Evolutionary conservation across 1,140 invertebrate genomes (phyloP), one percentile per base, ranked within the genome.

Genomic region (Brachionus paranguensis): DNA sequence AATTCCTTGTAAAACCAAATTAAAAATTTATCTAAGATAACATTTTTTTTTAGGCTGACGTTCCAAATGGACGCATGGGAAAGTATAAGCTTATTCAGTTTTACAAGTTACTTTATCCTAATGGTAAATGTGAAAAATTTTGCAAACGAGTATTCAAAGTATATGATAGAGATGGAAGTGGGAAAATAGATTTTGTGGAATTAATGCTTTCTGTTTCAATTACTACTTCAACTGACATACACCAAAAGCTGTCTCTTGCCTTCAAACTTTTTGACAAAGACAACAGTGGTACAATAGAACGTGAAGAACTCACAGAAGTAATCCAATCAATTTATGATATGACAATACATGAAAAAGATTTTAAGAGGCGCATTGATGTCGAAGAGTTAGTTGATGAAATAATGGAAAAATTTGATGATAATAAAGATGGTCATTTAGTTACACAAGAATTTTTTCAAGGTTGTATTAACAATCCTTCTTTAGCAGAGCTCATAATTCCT

Each of bases 1-100:
- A 88, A 43, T 90, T 90, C 74, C 89, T 89, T 86, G 89, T 89
- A 86, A 88, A 86, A 86, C 27, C 37, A 29, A 33, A 33, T 14
- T 14, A 68, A 70, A 70, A 29, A 65, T 24, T 65, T n/a, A 70
- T 11, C 7, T n/a, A 33, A 27, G n/a, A 78, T 78, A 10, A 50
- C 1, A 29, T n/a, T 33, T 27, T 60, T 78, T 55, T 50, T 24
- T 24, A 78, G 50, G 17, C 10, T 24, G 50, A 43, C 41, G 27
- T 27, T 1, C 83, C 83, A 12, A 27, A 72, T 41, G 83, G 83
- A 6, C 17, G 24, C 10, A 45, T 84, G 45, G 43, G 24, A n/a
- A 84, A 55, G 70, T 47, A 84, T 11, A 64, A 74, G n/a, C 74
- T 84, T 41, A 60, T 64, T 6, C 41, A 84, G n/a, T 70, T 84